Evolutionary conservation across 1,140 invertebrate genomes (phyloP), one percentile per base, ranked within the genome.

Genomic region (Doryteuthis pealeii): DNA sequence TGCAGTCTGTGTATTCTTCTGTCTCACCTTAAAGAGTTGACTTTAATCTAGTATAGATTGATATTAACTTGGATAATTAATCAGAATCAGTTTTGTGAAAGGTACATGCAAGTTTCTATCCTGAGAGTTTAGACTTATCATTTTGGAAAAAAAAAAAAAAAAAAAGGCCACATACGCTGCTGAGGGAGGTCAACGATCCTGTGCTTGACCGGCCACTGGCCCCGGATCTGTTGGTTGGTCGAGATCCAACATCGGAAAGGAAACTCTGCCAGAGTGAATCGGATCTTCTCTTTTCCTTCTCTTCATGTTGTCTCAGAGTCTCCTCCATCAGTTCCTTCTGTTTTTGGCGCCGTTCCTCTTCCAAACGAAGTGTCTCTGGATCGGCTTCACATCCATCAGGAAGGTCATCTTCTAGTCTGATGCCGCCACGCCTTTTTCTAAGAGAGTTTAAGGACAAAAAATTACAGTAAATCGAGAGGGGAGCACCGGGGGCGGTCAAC

Each of bases 211-310:
- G 10, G 26, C 54, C 54, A 2, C 54, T 62, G 5, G 26, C 54
- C 18, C 54, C 33, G 74, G 45, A n/a, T 72, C 22, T 2, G 73
- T 70, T 31, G 58, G 58, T 71, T 79, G 80, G 71, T 71, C 70
- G 70, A 6, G 70, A 43, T 71, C 84, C 83, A 28, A 86, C 83
- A 76, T 86, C 86, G 43, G 82, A 77, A 70, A 85, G 70, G 76
- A 87, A 87, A 75, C 82, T 86, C 22, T 82, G 78, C 86, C 86
- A 87, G n/a, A 86, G 72, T 45, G 82, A 80, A 76, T 87, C 83
- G 35, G 79, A 79, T 77, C 77, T 80, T 70, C 85, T 82, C 71
- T 85, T 86, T 62, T 84, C 82, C 35, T 81, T 77, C 74, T 82
- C 79, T 67, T 80, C 77, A 70, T 80, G 54, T 62, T 62, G 18